Evolutionary conservation across 2,888 invertebrate genomes (phyloP).

Genomic region (Alcis repandata): DNA sequence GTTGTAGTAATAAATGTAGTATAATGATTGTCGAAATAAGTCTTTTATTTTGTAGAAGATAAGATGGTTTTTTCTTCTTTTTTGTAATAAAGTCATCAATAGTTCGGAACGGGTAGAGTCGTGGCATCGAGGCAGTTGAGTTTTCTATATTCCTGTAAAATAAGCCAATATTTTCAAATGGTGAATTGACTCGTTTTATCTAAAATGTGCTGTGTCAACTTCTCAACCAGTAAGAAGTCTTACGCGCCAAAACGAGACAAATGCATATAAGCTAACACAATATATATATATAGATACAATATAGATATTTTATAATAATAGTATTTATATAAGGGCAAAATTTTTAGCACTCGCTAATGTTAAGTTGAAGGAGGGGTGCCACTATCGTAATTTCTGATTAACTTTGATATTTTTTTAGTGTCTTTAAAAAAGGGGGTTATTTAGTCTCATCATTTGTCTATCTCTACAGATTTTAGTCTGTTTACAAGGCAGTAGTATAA

Average conservation of each 20-base stretch:
- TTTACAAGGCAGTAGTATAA: background rate
- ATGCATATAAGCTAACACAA: too few relatives aligned
- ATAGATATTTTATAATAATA: background rate
- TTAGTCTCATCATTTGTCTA: too few relatives aligned
- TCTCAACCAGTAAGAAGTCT: too few relatives aligned
- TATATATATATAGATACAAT: background rate
- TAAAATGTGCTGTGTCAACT: background rate
- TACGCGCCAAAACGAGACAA: too few relatives aligned
- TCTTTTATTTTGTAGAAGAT: slow-evolving; percentile 61
- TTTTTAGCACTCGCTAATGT: too few relatives aligned
- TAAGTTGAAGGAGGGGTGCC: too few relatives aligned
- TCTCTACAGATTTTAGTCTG: too few relatives aligned
- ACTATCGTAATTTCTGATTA: too few relatives aligned
- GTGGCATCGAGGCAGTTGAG: slow-evolving; percentile 53
- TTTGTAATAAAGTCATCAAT: slow-evolving; percentile 25
- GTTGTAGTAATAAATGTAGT: slow-evolving; percentile 78
- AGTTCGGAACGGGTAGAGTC: slow-evolving; percentile 52
- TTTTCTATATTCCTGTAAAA: slow-evolving; percentile 66
- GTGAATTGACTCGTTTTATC: too few relatives aligned
- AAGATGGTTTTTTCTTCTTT: slow-evolving; percentile 1
- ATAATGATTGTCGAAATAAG: slow-evolving; percentile 78
- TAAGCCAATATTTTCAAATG: slow-evolving; percentile 17
- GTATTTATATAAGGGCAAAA: too few relatives aligned
- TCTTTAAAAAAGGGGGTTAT: too few relatives aligned
- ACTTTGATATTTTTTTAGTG: too few relatives aligned